A percentile compares a stretch with the other conserved stretches of the same genome.
Evolutionary conservation across 2,888 invertebrate genomes (phyloP).

Genomic region (Lasioglossum malachurum): DNA sequence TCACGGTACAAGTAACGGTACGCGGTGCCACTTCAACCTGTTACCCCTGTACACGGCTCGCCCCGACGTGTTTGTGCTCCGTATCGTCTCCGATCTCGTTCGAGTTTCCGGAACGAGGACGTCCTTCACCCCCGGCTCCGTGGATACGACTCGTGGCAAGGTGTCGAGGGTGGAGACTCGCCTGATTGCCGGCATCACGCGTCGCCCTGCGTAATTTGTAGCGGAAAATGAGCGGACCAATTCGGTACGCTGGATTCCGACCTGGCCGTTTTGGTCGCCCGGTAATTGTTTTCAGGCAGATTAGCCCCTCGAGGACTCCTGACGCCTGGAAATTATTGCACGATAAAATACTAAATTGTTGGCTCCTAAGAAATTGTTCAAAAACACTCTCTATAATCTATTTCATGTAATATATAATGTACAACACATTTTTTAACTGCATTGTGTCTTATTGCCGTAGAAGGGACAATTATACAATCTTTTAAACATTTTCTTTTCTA

Average conservation of each 20-base stretch:
- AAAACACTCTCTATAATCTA: not conserved
- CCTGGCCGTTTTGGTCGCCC: not conserved
- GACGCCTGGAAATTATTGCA: not conserved
- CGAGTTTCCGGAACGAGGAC: not conserved
- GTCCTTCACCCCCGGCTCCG: not conserved
- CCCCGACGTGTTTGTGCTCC: not conserved
- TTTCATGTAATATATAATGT: not conserved
- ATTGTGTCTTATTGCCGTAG: not conserved
- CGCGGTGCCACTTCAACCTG: slow-evolving; percentile 51
- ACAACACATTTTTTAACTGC: not conserved
- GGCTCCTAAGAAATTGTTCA: too few relatives aligned
- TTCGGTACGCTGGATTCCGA: not conserved
- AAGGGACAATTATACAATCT: not conserved
- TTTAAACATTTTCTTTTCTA: not conserved
- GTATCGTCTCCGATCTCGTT: not conserved
- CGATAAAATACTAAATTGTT: not conserved
- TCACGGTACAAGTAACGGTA: slow-evolving; percentile 64
- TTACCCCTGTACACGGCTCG: slow-evolving; percentile 32
- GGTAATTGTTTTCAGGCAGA: not conserved
- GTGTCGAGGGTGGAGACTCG: slow-evolving; percentile 18
- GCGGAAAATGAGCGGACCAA: not conserved
- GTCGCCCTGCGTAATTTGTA: not conserved
- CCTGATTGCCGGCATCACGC: slow-evolving; percentile 8
- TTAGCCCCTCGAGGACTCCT: not conserved
- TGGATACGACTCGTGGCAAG: slow-evolving; percentile 8